These are phyloP conservation scores for Masticophis lateralis DNA, from an alignment of 2,797 vertebrate species.

Conservation along the genomic window DNA sequence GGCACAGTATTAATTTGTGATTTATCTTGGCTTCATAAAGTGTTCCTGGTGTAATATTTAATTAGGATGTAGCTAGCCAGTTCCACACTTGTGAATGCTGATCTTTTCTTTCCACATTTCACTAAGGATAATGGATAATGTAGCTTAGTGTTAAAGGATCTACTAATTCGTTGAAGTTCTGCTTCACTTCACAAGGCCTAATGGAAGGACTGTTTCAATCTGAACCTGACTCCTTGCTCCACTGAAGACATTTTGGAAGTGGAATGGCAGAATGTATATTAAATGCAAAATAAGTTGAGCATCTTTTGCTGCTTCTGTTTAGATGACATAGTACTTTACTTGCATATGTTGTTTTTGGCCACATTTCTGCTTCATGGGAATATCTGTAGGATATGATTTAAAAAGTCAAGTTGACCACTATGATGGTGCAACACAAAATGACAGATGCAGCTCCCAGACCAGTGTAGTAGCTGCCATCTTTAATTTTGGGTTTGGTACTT, in stretches of 20 bases:
- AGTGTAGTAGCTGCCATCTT: neutral
- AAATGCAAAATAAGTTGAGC: neutral
- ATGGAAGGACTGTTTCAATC: neutral
- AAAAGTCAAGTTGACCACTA: neutral
- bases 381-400: neutral
- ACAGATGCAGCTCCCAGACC: neutral
- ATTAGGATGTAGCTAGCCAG: neutral
- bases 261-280: neutral
- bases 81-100: neutral
- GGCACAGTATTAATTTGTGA: constrained; percentile 67
- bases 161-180: neutral
- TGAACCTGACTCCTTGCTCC: neutral
- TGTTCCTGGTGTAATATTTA: neutral
- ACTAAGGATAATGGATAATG: neutral
- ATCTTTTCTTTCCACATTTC: neutral
- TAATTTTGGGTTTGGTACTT: neutral
- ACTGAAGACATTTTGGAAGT: neutral
- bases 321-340: neutral
- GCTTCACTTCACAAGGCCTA: neutral
- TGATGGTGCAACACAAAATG: neutral
- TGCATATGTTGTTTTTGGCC: neutral
- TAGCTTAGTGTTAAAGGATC: neutral
- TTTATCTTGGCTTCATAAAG: neutral
- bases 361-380: neutral
- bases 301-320: neutral